Conservation (phyloP, 2,888 invertebrate species). For the Dusona sp. region DNA sequence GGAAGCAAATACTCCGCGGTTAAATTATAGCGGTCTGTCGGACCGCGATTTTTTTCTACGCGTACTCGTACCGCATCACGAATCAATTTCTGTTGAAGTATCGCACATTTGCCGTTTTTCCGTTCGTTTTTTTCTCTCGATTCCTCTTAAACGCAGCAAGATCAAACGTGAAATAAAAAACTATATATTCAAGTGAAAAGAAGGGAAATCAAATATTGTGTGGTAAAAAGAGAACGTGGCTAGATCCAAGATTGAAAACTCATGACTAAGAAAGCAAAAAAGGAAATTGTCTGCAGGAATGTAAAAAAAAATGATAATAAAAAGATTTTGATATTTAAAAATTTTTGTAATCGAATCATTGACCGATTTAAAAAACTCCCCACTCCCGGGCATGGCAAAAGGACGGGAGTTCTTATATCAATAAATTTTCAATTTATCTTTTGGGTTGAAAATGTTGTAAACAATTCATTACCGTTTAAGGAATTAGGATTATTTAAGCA, state of each 20-base stretch:
- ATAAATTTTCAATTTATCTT: not conserved
- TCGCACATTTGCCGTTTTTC: slow-evolving; percentile 18
- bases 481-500: not conserved
- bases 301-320: not conserved
- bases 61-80: slow-evolving; percentile 36
- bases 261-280: not conserved
- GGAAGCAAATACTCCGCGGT: slow-evolving; percentile 49
- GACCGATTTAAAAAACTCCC: not conserved
- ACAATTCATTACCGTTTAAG: not conserved
- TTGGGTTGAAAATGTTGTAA: not conserved
- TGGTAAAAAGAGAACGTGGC: not conserved
- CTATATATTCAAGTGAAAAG: not conserved
- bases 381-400: too few relatives aligned
- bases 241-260: not conserved
- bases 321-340: not conserved
- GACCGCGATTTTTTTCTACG: slow-evolving; percentile 24
- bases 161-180: not conserved
- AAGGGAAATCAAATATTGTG: not conserved
- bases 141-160: not conserved
- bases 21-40: slow-evolving; percentile 45
- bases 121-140: slow-evolving; percentile 31
- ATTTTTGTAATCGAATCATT: not conserved
- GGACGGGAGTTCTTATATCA: too few relatives aligned
- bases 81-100: slow-evolving; percentile 33
- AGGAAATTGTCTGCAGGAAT: not conserved